Evolutionary conservation across 2,797 vertebrate species (phyloP).

Genomic region (Anniella stebbinsi): DNA sequence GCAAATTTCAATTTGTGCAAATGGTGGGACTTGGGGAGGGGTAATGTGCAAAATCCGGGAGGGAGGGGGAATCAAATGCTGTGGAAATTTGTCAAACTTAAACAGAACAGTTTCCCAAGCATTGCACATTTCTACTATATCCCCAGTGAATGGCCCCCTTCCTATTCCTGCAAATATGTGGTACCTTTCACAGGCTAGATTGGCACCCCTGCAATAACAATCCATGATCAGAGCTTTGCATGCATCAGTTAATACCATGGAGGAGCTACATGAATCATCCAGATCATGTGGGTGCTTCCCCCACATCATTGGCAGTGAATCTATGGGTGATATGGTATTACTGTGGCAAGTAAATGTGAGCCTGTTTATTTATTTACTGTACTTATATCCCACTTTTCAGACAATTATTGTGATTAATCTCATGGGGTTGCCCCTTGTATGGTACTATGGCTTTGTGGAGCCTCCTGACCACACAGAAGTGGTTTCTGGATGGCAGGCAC

Average conservation of each 20-base stretch:
- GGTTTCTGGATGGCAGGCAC: neutral
- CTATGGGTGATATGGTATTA: neutral
- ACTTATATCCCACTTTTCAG: no score
- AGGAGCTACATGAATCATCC: no score
- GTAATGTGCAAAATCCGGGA: no score
- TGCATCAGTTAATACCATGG: neutral
- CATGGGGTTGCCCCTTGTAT: neutral
- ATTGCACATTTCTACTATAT: neutral
- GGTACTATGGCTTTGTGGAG: neutral
- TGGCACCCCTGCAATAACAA: neutral
- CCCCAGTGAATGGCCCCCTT: neutral
- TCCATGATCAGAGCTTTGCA: neutral
- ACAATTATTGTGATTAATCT: no score
- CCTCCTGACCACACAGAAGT: neutral
- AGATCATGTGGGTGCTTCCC: neutral
- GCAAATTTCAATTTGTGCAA: no score
- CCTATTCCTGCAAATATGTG: neutral
- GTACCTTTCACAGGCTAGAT: neutral
- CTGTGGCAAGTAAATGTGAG: neutral
- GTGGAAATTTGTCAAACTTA: no score
- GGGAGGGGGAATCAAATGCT: no score
- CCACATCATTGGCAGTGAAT: neutral
- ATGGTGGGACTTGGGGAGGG: no score
- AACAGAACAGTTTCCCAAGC: no score
- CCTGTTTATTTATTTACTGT: neutral